Base-by-base conservation (phyloP, 2,888 invertebrate genomes). In the Erannis defoliaria region DNA sequence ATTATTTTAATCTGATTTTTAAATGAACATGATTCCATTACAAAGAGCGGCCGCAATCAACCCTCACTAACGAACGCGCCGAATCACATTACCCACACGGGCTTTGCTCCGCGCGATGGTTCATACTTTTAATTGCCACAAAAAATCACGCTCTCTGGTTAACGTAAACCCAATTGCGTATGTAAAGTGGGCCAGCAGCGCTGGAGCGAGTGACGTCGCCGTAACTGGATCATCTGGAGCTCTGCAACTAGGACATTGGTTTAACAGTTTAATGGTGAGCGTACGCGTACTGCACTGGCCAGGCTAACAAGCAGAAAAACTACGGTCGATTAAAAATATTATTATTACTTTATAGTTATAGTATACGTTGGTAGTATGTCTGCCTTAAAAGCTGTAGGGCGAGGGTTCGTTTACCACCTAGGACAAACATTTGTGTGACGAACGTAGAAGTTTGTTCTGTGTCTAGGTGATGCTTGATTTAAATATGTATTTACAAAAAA, bases 81-180 rank as follows among this genome's bases (percentile, higher is more conserved):
- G 49, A 71, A 71, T 71, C 58, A 68, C 67, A 67, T 67, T 67
- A 71, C 49, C 56, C 68, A 68, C 62, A 64, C 60, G 66, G 62
- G 62, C 50, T 66, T 56, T 69, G 62, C 63, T 26, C 26, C 26
- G 26, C 67, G 57, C 62, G 29, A 23, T 43, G 55, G 60, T 68
- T 68, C 62, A 67, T 64, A 65, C 54, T 55, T 67, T 67, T 70
- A 70, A 67, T 64, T 66, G 64, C 61, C 57, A 31, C 56, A 64
- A 67, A 70, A 66, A 63, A 55, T 45, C 53, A 55, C 49, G 48
- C 62, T 57, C 56, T 62, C 57, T 42, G 56, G 18, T 61, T n/a
- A 42, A 54, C 43, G 38, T 14, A 49, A 63, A 61, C 60, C 53
- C 42, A 64, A 66, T 68, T 68, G 64, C 62, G 55, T 42, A 54